phyloP scores from a whole-genome alignment of 2,888 invertebrate genomes.

The Synergus japonicus region DNA sequence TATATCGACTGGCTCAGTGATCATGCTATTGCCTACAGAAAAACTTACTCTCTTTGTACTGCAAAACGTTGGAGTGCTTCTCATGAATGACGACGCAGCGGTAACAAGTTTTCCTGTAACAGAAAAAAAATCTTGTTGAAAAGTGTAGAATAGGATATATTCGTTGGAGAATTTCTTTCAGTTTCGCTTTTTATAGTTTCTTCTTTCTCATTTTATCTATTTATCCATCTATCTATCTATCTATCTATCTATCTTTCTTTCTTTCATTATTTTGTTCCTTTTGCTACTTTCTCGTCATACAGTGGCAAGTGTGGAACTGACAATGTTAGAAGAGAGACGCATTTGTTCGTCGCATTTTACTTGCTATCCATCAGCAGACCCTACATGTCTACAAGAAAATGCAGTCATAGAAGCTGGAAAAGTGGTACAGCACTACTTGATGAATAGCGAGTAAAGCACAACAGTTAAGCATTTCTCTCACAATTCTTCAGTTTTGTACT shows the following conservation, averaged over 20 bases:
- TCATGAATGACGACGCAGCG: conserved; percentile 97
- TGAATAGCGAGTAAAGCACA: conserved; percentile 36
- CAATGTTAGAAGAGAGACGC: not conserved
- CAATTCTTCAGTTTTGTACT: not conserved
- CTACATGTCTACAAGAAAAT: not conserved
- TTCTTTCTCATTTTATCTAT: conserved; percentile 16
- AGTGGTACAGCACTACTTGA: conserved; percentile 20
- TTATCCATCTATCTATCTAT: not conserved
- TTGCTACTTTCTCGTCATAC: conserved; percentile 23
- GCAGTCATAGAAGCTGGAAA: conserved; percentile 23
- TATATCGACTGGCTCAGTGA: conserved; percentile 55
- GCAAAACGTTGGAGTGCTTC: conserved; percentile 95
- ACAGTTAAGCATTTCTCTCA: not conserved
- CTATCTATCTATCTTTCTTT: conserved; percentile 2
- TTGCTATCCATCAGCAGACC: not conserved
- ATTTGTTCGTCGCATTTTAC: not conserved
- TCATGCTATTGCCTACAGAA: not conserved
- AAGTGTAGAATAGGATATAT: not conserved
- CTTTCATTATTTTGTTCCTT: conserved; percentile 1
- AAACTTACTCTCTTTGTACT: conserved; percentile 98
- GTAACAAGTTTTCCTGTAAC: conserved; percentile 93
- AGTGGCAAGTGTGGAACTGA: not conserved
- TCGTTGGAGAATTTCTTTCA: not conserved
- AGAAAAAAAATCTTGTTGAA: conserved; percentile 52
- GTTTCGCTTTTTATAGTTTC: not conserved